Base-by-base conservation (phyloP, 1,140 invertebrate genomes). In the Kradibia gibbosae region DNA sequence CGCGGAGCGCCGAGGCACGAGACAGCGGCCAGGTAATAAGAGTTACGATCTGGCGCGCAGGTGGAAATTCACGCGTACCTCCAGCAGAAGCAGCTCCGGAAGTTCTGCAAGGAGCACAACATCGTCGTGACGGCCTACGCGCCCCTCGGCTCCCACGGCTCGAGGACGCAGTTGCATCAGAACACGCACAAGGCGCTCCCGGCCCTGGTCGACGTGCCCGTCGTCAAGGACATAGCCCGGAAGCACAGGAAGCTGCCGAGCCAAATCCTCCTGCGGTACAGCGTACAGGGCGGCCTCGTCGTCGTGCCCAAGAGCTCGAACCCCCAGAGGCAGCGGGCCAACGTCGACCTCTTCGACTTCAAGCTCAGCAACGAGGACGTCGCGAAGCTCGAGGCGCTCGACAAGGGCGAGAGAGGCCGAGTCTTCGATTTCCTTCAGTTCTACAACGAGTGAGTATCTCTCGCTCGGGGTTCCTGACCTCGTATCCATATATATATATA, bases 231-330 rank as follows among this genome's bases (percentile, higher is more conserved):
- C 78, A 93, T 98, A 42, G 95, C 96, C 0, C 85, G 92, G 5
- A 93, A 93, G 17, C 93, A 96, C 86, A 90, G 92, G 3, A 96
- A 95, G 88, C 93, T 94, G 0, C 90, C 95, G 3, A 96, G 95
- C 1, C 96, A 98, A 91, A 90, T 95, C 42, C 90, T 98, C 48
- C 88, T 98, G 0, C 92, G 95, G 57, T 96, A 95, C 88, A 92
- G 96, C 65, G 86, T 97, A 0, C 94, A 97, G 88, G 91, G 93
- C 65, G 94, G 94, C 7, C 91, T 97, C 11, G 91, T 94, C 53
- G 95, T 95, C 31, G 97, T 98, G 86, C 97, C 97, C 45, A 98
- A 98, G 91, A 97, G 96, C 87, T 94, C 94, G 0, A 96, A 94
- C 86, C 90, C 93, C 0, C 88, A 93, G 13, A 93, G 96, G 85